Evolutionary conservation across 2,888 invertebrate genomes (phyloP).

Genomic region (Taenaris catops): DNA sequence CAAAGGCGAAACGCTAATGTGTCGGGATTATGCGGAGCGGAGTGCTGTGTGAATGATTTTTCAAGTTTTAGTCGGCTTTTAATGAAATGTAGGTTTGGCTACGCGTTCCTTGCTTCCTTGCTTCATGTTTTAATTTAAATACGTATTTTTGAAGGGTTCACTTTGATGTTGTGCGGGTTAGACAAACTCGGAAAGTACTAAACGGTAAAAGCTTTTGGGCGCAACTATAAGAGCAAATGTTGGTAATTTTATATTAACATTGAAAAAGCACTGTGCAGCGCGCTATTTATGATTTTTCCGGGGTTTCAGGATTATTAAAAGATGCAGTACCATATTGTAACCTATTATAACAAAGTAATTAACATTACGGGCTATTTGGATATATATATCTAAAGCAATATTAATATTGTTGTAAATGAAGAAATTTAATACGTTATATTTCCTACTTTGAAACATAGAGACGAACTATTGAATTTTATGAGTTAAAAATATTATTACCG

Average conservation of each 20-base stretch:
- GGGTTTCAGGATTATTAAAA: too few relatives aligned
- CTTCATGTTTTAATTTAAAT: conserved; percentile 25
- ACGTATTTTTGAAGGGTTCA: conserved; percentile 25
- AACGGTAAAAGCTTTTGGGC: conserved; percentile 19
- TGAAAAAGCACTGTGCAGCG: conserved; percentile 9
- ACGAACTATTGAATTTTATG: too few relatives aligned
- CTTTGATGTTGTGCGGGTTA: conserved; percentile 25
- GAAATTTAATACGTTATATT: too few relatives aligned
- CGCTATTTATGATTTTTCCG: background rate
- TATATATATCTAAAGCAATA: too few relatives aligned
- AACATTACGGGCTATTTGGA: too few relatives aligned
- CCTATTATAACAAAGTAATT: too few relatives aligned
- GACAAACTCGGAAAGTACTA: conserved; percentile 19
- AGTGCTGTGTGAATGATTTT: conserved; percentile 31
- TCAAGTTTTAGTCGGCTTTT: conserved; percentile 27
- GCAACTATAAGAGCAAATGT: conserved; percentile 15
- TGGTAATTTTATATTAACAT: conserved; percentile 15
- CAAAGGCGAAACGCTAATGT: conserved; percentile 35
- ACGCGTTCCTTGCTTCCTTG: conserved; percentile 19
- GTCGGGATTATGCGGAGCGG: conserved; percentile 35
- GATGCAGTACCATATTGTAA: too few relatives aligned
- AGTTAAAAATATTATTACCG: too few relatives aligned
- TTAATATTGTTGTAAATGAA: too few relatives aligned
- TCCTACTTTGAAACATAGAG: too few relatives aligned
- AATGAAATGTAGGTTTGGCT: conserved; percentile 29